Base-by-base conservation (phyloP, 2,797 vertebrate species). In the Rhabdomys pumilio region DNA sequence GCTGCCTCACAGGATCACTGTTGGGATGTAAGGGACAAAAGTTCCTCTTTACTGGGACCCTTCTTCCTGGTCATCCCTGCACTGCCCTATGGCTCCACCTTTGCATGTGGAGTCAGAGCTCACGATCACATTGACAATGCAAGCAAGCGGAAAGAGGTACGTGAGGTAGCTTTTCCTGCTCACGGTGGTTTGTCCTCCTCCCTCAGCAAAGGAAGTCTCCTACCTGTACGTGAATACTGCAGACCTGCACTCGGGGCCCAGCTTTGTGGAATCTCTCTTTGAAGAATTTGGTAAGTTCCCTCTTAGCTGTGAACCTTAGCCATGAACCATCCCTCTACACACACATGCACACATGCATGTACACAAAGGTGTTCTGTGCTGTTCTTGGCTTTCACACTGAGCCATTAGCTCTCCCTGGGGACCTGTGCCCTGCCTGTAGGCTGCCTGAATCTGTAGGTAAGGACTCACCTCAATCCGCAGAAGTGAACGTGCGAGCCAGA, bases 211-310 rank as follows among this genome's bases (percentile, higher is more conserved):
- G 96, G 99, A 99, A 15, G 97, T 98, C 88, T 99, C 99, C 50
- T 99, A 99, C 97, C 99, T 99, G 97, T 99, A 99, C 0, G 99
- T 99, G 99, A 99, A 99, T 98, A 99, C 99, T 0, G 99, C 99
- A 0, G 99, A 99, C 89, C 99, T 99, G 94, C 99, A 99, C 98
- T 99, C 99, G 9, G 99, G 99, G 97, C 99, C 99, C 84, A 99
- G 99, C 98, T 99, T 99, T 9, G 99, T 99, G 91, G 99, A 99
- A 98, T 99, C 99, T 44, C 99, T 99, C 90, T 99, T 99, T 96
- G 99, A 99, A 95, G 99, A 99, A 97, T 99, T 99, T 87, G 99
- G 99, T 99, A 98, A 4, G 96, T 4, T 0, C 13, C 41, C 24
- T 57, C 41, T 82, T 65, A 65, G 29, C 63, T 29, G 12, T 65